A percentile compares a stretch with the other conserved stretches of the same genome.
Evolutionary conservation across 2,888 invertebrate species (phyloP).

Genomic region (Yponomeuta evonymella): DNA sequence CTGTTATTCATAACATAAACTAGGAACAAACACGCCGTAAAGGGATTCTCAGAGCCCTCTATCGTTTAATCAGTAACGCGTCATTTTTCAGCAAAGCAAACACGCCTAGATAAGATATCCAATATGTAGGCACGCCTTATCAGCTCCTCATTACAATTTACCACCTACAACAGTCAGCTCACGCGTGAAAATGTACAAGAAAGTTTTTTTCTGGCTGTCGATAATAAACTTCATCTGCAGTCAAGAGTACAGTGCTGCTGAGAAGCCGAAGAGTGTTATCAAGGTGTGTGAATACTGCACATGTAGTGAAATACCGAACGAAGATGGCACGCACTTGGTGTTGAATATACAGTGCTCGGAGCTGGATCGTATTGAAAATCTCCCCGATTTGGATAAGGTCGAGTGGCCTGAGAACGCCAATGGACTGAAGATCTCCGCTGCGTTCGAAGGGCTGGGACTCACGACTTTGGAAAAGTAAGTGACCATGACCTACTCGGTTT

Average conservation of each 20-base stretch:
- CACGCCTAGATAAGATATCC: slow-evolving; percentile 11
- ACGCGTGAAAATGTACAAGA: neutral
- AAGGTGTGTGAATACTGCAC: slow-evolving; percentile 61
- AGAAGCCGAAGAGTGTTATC: slow-evolving; percentile 40
- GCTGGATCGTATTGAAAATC: slow-evolving; percentile 49
- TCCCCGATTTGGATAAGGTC: slow-evolving; percentile 61
- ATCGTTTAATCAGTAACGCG: slow-evolving; percentile 5
- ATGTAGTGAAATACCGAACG: slow-evolving; percentile 65
- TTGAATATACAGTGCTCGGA: slow-evolving; percentile 66
- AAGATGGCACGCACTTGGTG: slow-evolving; percentile 57
- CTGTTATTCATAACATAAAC: neutral
- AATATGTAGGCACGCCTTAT: slow-evolving; percentile 5
- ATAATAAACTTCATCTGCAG: slow-evolving; percentile 34
- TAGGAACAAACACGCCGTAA: neutral
- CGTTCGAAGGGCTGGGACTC: slow-evolving; percentile 59
- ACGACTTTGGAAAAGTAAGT: slow-evolving; percentile 67
- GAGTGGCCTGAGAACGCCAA: slow-evolving; percentile 64
- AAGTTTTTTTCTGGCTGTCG: slow-evolving; percentile 41
- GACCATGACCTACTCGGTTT: neutral
- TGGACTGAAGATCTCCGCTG: slow-evolving; percentile 59
- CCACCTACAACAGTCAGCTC: neutral
- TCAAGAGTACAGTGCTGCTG: slow-evolving; percentile 38
- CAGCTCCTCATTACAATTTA: neutral
- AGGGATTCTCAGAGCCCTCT: neutral
- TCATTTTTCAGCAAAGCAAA: slow-evolving; percentile 16